Evolutionary conservation across 2,113 vertebrate genomes (phyloP).

Genomic region (Mustelus asterias): DNA sequence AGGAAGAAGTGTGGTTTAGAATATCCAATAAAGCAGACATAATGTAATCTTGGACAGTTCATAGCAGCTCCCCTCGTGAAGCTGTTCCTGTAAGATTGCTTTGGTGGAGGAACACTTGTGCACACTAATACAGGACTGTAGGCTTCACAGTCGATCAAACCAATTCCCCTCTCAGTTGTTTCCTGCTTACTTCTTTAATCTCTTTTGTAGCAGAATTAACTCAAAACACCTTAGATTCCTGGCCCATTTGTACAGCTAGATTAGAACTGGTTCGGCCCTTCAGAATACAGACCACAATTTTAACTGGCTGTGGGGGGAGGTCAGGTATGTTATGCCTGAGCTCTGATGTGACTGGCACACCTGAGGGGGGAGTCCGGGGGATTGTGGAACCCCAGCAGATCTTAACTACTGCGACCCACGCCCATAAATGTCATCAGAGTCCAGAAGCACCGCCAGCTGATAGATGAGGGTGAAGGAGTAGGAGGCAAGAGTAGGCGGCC

Average conservation of each 20-base stretch:
- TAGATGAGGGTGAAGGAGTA: not conserved
- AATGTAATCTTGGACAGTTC: constrained; percentile 21
- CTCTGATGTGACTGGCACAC: not conserved
- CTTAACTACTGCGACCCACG: not conserved
- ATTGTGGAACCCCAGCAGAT: not conserved
- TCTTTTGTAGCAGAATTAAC: not conserved
- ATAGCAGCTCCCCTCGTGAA: not conserved
- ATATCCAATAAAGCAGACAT: constrained; percentile 40
- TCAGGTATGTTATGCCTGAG: not conserved
- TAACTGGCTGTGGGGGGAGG: too few species aligned
- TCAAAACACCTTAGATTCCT: not conserved
- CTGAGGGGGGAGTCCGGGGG: not conserved
- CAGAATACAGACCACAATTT: not conserved
- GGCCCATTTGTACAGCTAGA: not conserved
- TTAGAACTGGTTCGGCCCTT: not conserved
- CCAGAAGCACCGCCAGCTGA: too few species aligned
- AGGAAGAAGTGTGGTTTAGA: constrained; percentile 49
- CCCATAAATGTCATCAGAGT: not conserved
- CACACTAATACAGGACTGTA: not conserved
- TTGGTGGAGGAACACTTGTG: not conserved
- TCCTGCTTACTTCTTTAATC: not conserved
- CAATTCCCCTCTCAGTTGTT: not conserved
- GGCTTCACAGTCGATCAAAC: not conserved
- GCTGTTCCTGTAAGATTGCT: not conserved
- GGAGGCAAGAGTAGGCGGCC: not conserved